Evolutionary conservation across 1,140 invertebrate genomes (phyloP).

Genomic region (Leptinotarsa texana): DNA sequence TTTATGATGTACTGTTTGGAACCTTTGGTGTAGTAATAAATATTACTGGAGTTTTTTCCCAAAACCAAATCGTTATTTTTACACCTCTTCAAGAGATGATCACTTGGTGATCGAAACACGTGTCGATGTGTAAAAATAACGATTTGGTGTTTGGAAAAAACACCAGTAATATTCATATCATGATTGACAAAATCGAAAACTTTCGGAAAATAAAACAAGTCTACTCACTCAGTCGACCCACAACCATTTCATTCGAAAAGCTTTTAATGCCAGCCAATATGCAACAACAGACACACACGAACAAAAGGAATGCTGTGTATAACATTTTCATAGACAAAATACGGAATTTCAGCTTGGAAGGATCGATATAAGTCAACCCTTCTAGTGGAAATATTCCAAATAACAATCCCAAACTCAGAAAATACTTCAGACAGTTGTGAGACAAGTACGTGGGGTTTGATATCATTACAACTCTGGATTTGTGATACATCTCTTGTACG

Average conservation of each 20-base stretch:
- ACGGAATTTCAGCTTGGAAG: neutral
- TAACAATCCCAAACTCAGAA: neutral
- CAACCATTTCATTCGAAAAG: neutral
- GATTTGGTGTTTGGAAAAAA: too few relatives aligned
- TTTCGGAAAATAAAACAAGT: too few relatives aligned
- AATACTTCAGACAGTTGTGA: slow-evolving; percentile 10
- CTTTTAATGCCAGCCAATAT: neutral
- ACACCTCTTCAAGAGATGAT: too few relatives aligned
- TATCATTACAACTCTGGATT: neutral
- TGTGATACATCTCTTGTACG: neutral
- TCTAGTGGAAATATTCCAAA: slow-evolving; percentile 8
- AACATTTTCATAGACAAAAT: neutral
- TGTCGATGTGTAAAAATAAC: too few relatives aligned
- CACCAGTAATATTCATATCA: too few relatives aligned
- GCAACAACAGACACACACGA: neutral
- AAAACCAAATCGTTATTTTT: too few relatives aligned
- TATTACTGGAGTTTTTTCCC: too few relatives aligned
- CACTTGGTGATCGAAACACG: too few relatives aligned
- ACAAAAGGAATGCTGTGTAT: neutral
- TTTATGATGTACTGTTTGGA: too few relatives aligned
- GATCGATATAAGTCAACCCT: neutral
- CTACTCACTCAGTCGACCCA: slow-evolving; percentile 1
- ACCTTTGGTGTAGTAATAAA: too few relatives aligned
- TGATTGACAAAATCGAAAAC: too few relatives aligned
- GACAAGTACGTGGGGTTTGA: neutral